Conservation (phyloP, 2,888 invertebrate species). For the Cetonia aurata region DNA sequence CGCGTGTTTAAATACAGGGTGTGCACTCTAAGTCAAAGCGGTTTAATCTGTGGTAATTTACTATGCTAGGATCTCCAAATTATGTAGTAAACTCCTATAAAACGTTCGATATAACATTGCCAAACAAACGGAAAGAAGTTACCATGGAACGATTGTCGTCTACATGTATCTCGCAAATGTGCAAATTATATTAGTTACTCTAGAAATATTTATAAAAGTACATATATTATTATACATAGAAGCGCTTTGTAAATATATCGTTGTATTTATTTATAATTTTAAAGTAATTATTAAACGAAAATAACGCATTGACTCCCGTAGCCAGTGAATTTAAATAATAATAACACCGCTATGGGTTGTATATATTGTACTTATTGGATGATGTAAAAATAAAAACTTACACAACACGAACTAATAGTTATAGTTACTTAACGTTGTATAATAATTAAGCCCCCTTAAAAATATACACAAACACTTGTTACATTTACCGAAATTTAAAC, state of each 20-base stretch:
- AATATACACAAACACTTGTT: slow-evolving; percentile 12
- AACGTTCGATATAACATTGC: too few species aligned
- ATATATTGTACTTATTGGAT: slow-evolving; percentile 44
- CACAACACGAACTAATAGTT: slow-evolving; percentile 53
- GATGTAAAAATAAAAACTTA: slow-evolving; percentile 27
- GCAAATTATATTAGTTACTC: slow-evolving; percentile 43
- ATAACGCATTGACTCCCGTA: not conserved
- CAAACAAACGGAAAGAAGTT: not conserved
- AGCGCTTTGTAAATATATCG: slow-evolving; percentile 53
- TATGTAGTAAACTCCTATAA: too few species aligned
- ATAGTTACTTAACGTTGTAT: slow-evolving; percentile 60
- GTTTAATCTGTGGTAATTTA: slow-evolving; percentile 26
- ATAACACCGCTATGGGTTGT: slow-evolving; percentile 39
- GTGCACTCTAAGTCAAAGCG: slow-evolving; percentile 38
- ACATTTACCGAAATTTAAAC: not conserved
- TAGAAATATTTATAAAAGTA: slow-evolving; percentile 36
- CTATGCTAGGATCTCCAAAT: too few species aligned
- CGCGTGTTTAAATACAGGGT: slow-evolving; percentile 35
- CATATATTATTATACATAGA: slow-evolving; percentile 36
- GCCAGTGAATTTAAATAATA: not conserved
- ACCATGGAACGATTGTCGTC: slow-evolving; percentile 12
- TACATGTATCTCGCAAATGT: slow-evolving; percentile 41
- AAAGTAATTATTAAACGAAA: not conserved
- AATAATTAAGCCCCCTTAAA: slow-evolving; percentile 57
- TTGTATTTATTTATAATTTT: slow-evolving; percentile 36